Evolutionary conservation across 2,888 invertebrate species (phyloP), one percentile per base, ranked within the genome.

Genomic region (Coecobrya sp.): DNA sequence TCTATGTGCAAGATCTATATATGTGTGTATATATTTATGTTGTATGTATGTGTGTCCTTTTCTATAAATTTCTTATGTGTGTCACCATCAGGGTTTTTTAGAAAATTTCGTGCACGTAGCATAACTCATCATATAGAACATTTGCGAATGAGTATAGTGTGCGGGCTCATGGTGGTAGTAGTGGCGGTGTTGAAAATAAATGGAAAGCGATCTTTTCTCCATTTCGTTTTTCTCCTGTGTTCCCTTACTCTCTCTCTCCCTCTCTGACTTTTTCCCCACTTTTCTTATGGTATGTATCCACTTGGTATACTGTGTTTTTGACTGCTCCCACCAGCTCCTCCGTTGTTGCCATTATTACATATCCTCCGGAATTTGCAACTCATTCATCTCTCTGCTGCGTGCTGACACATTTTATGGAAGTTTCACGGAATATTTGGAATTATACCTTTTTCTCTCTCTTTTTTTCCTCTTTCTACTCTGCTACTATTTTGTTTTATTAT

Each of bases 321-420:
- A 62, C 62, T 62, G 82, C 62, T 82, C 36, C 82, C 36, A 81
- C 30, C 55, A 36, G 82, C n/a, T 82, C 13, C 73, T 19, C 59
- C 36, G 2, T 7, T 36, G 59, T 68, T 42, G 59, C 65, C 55
- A 55, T 90, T 90, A 90, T 90, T 85, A 76, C 70, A 76, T 85
- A 91, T 91, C 86, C 91, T 91, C 91, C 86, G 86, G 91, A 91
- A 91, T 91, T 91, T 86, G 91, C 91, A 91, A 91, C 91, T 86
- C 91, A 91, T 91, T 91, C 91, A 91, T 91, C 91, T 91, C 91
- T 65, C 86, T 86, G 68, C 85, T 85, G 86, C 86, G 81, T 68
- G 91, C 91, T 91, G 91, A 86, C 91, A 91, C 86, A 81, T 91
- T 91, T 91, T 91, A 86, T 86, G 86, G 81, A 86, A 81, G 79